Evolutionary conservation across 2,888 invertebrate genomes (phyloP).

Genomic region (Phalera bucephala): DNA sequence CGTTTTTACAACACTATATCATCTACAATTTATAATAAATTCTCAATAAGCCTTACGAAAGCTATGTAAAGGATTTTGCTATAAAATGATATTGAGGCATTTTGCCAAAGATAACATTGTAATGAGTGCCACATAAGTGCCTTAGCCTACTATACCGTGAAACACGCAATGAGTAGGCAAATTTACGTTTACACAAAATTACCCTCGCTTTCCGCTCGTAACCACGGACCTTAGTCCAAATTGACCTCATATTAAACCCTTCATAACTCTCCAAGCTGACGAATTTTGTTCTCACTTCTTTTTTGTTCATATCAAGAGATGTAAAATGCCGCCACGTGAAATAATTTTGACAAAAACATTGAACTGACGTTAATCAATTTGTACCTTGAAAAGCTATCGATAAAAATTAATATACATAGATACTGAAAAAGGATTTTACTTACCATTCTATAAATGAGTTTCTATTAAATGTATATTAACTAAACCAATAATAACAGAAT

Average conservation of each 20-base stretch:
- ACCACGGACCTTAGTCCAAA: slow-evolving; percentile 56
- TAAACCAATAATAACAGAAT: slow-evolving; percentile 21
- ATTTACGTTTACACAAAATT: slow-evolving; percentile 1
- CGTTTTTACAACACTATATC: too few relatives aligned
- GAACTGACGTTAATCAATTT: slow-evolving; percentile 7
- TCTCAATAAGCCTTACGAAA: too few relatives aligned
- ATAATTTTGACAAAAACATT: slow-evolving; percentile 11
- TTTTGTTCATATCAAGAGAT: not conserved
- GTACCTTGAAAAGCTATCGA: too few relatives aligned
- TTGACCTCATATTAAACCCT: slow-evolving; percentile 50
- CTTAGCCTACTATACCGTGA: too few relatives aligned
- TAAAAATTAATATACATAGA: too few relatives aligned
- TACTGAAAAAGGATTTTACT: slow-evolving; percentile 26
- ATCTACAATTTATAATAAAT: too few relatives aligned
- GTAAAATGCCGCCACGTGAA: slow-evolving; percentile 1
- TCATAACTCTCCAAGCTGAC: slow-evolving; percentile 16
- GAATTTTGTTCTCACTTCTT: slow-evolving; percentile 4
- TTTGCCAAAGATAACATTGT: too few relatives aligned
- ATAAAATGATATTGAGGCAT: too few relatives aligned
- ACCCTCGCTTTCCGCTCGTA: slow-evolving; percentile 21
- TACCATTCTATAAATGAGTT: slow-evolving; percentile 32
- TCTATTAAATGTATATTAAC: slow-evolving; percentile 8
- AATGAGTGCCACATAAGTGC: too few relatives aligned
- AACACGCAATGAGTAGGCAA: not conserved
- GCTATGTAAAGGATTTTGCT: too few relatives aligned